A percentile compares a stretch with the other conserved stretches of the same genome.
These are phyloP conservation scores for Ciconia stormi DNA, from an alignment of 2,113 vertebrate genomes.

Conservation along the genomic window DNA sequence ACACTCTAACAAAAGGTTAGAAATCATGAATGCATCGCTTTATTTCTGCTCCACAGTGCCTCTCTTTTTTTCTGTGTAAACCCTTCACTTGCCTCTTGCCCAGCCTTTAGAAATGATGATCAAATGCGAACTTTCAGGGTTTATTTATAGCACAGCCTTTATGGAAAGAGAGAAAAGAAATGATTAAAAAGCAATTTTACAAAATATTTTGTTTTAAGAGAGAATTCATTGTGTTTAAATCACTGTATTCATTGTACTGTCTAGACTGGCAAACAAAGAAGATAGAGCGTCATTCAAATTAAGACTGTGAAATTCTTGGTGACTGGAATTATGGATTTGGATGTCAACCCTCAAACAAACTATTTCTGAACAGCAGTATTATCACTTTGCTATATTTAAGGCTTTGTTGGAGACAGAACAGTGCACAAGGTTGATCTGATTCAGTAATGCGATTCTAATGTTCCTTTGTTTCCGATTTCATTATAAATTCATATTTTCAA, in stretches of 20 bases:
- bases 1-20: constrained; percentile 70
- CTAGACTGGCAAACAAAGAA: constrained; percentile 76
- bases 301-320: constrained; percentile 62
- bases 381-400: constrained; percentile 73
- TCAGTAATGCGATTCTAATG: constrained; percentile 35
- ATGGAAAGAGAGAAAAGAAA: constrained; percentile 77
- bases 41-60: constrained; percentile 70
- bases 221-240: constrained; percentile 78
- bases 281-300: constrained; percentile 70
- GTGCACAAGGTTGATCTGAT: constrained; percentile 56
- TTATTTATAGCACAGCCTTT: constrained; percentile 81
- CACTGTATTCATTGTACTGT: constrained; percentile 72
- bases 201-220: constrained; percentile 81
- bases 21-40: constrained; percentile 75
- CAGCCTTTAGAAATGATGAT: constrained; percentile 74
- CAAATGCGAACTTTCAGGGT: constrained; percentile 77
- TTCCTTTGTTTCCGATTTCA: constrained; percentile 67
- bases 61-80: constrained; percentile 71
- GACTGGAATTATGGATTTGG: constrained; percentile 71
- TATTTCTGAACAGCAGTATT: constrained; percentile 73
- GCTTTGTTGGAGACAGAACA: constrained; percentile 37
- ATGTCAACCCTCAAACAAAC: constrained; percentile 71
- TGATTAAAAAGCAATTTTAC: constrained; percentile 78
- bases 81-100: constrained; percentile 73
- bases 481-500: constrained; percentile 75